A percentile compares a stretch with the other conserved stretches of the same genome.
phyloP scores from a whole-genome alignment of 2,113 vertebrate species.

The Thymallus thymallus region DNA sequence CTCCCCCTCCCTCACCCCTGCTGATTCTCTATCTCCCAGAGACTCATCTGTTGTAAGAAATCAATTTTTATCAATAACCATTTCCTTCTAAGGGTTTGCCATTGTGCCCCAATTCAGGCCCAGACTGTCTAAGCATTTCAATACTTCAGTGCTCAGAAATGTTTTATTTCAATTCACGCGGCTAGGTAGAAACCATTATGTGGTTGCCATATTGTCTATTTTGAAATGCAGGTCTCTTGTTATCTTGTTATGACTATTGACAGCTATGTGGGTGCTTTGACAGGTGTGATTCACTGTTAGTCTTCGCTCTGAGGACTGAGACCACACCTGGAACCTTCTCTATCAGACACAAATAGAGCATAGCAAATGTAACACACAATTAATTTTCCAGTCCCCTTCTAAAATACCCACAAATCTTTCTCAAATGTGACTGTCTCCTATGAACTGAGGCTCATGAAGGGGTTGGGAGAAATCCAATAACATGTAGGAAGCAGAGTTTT shows the following conservation, averaged over 20 bases:
- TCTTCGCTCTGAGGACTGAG: too few species aligned
- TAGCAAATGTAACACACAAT: too few species aligned
- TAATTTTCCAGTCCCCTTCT: too few species aligned
- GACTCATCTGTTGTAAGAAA: constrained; percentile 57
- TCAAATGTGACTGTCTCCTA: too few species aligned
- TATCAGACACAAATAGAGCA: too few species aligned
- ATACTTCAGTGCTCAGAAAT: constrained; percentile 19
- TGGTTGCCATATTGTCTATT: too few species aligned
- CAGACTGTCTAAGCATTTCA: constrained; percentile 40
- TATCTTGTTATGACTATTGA: background rate
- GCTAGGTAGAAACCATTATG: too few species aligned
- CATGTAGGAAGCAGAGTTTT: too few species aligned
- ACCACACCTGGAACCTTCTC: too few species aligned
- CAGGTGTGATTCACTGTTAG: too few species aligned
- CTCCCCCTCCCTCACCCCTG: constrained; percentile 20
- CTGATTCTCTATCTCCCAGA: constrained; percentile 29
- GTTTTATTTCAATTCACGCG: background rate
- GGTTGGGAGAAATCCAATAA: background rate
- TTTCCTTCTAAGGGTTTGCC: constrained; percentile 39
- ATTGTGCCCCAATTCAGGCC: constrained; percentile 45
- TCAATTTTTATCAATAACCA: constrained; percentile 55
- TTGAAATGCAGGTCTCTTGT: background rate
- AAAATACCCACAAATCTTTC: too few species aligned
- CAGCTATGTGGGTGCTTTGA: too few species aligned
- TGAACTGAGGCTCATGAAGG: background rate